A percentile compares a stretch with the other conserved stretches of the same genome.
These are phyloP conservation scores for Cotesia glomerata DNA, from an alignment of 1,140 invertebrate genomes.

Conservation along the genomic window DNA sequence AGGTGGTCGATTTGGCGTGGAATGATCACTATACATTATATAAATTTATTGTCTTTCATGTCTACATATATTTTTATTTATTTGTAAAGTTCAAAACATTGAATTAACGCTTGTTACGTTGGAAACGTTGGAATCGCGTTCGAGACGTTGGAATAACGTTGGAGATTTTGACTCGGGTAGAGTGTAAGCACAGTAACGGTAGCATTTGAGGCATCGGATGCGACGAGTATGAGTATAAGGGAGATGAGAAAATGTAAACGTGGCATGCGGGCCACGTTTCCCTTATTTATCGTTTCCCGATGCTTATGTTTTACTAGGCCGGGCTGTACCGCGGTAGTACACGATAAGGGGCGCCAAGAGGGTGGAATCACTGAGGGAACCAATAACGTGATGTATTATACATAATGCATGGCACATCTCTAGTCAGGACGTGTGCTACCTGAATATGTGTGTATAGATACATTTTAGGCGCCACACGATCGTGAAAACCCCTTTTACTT, in stretches of 20 bases:
- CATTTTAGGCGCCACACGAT: slow-evolving; percentile 17
- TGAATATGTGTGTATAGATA: slow-evolving; percentile 14
- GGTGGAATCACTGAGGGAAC: slow-evolving; percentile 62
- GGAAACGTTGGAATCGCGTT: no score
- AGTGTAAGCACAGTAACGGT: no score
- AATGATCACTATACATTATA: no score
- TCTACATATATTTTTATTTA: no score
- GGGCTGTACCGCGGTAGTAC: slow-evolving; percentile 39
- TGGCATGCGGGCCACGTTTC: slow-evolving; percentile 61
- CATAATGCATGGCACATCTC: slow-evolving; percentile 59
- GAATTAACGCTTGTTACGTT: no score
- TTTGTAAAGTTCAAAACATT: no score
- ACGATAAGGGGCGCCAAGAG: slow-evolving; percentile 58
- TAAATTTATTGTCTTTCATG: no score
- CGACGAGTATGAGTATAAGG: neutral
- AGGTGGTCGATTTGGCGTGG: no score
- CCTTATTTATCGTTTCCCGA: slow-evolving; percentile 64
- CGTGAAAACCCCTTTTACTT: neutral
- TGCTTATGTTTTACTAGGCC: slow-evolving; percentile 64
- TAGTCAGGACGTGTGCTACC: slow-evolving; percentile 26
- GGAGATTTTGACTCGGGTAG: no score
- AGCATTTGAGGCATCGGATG: neutral
- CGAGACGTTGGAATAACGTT: no score
- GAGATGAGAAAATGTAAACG: slow-evolving; percentile 33
- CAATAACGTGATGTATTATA: slow-evolving; percentile 65